These are phyloP conservation scores for Lycocerus yunnanus DNA, from an alignment of 2,888 invertebrate genomes.

Conservation along the genomic window DNA sequence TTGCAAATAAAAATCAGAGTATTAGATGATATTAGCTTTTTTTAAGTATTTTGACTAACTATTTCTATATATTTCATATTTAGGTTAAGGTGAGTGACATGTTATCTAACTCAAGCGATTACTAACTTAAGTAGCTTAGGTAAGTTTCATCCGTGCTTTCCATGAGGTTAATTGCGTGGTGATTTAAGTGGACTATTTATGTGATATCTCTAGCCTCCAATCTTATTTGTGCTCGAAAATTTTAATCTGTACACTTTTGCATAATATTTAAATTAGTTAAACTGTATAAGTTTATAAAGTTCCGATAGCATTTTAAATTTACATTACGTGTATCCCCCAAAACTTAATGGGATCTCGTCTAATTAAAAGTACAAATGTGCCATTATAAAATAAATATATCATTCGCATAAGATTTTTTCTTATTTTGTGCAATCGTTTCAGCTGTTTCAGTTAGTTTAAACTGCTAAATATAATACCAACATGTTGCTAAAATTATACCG, in stretches of 20 bases:
- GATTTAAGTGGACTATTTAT: no score
- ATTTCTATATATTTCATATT: no score
- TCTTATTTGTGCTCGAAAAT: background rate
- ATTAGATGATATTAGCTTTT: no score
- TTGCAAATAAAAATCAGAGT: background rate
- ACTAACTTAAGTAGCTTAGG: no score
- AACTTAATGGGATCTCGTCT: background rate
- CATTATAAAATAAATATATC: background rate
- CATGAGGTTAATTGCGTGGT: background rate
- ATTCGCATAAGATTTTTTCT: background rate
- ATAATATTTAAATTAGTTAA: background rate
- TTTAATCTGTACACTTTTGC: background rate
- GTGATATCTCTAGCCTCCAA: background rate
- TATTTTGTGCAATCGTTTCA: background rate
- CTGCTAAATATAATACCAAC: background rate
- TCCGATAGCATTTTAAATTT: background rate
- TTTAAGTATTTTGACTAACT: no score
- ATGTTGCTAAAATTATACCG: background rate
- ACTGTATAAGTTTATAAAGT: background rate
- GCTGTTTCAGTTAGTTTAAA: background rate
- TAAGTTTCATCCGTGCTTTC: no score
- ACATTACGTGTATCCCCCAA: background rate
- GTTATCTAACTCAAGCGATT: no score
- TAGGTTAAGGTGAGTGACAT: no score
- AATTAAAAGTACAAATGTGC: background rate